phyloP scores from a whole-genome alignment of 2,888 invertebrate genomes.

The Cepaea hortensis region DNA sequence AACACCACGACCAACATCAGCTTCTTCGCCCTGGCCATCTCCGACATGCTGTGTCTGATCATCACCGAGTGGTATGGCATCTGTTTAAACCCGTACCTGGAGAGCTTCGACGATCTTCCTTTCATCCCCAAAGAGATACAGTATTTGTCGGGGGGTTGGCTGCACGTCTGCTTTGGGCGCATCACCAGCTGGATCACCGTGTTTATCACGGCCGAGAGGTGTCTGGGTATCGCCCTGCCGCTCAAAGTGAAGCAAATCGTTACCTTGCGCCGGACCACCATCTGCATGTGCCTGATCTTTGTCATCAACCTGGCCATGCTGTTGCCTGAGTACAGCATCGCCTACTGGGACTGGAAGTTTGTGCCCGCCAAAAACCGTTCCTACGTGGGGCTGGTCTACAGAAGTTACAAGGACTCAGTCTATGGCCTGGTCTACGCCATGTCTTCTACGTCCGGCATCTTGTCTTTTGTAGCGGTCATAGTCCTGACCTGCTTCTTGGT shows the following conservation, averaged over 20 bases:
- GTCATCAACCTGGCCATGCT: background rate
- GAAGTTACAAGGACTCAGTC: background rate
- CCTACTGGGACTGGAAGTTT: conserved; percentile 13
- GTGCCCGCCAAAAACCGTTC: background rate
- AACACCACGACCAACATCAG: conserved; percentile 17
- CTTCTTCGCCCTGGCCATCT: conserved; percentile 10
- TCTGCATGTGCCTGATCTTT: background rate
- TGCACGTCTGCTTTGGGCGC: conserved; percentile 10
- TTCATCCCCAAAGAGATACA: conserved; percentile 17
- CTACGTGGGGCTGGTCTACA: background rate
- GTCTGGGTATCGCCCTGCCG: background rate
- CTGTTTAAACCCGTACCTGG: background rate
- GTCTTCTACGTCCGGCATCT: background rate
- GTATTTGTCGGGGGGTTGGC: conserved; percentile 5
- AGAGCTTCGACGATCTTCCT: background rate
- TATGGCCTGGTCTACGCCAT: background rate
- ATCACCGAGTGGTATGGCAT: background rate
- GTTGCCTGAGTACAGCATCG: background rate
- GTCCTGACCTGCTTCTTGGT: conserved; percentile 7
- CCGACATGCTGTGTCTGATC: background rate
- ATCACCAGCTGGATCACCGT: conserved; percentile 28
- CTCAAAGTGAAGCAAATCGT: conserved; percentile 21
- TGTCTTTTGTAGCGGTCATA: conserved; percentile 14
- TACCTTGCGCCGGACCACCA: background rate
- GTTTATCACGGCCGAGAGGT: conserved; percentile 13